Evolutionary conservation across 2,888 invertebrate species (phyloP), one percentile per base, ranked within the genome.

Genomic region (Nebria salina): DNA sequence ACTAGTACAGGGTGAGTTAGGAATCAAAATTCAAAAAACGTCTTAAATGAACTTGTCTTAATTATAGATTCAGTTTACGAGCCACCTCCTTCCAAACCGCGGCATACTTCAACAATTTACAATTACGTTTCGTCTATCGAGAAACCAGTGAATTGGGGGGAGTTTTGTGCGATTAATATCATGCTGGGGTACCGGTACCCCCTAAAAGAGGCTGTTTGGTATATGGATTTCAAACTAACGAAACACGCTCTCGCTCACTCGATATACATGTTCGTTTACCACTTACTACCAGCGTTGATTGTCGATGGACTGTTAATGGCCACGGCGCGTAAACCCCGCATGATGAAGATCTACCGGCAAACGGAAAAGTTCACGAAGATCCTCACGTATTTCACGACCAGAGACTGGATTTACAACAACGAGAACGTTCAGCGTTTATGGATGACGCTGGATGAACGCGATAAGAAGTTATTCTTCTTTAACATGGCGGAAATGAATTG

Each of bases 121-220:
- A 96, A 97, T 89, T 95, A 93, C 87, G 94, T 96, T 2, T 95
- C 96, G 1, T 94, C 95, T 0, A 90, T 91, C 1, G 91, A 94
- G 82, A 95, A 96, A 85, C 92, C 93, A 1, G 89, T 97, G 74
- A 93, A 92, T 0, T 97, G 97, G 97, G 91, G 90, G 0, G 90
- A 93, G 43, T 94, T 95, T 84, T 86, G 89, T 85, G 83, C 86
- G 0, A 87, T 89, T 3, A 91, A 91, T 82, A 82, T 91, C 84
- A 87, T 87, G 13, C 89, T 91, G 81, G 90, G 92, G 0, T 85
- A 89, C 25, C 83, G 87, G 0, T 90, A 90, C 81, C 92, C 92
- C 0, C 87, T 91, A 75, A 89, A 89, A 0, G 89, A 89, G 65
- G 89, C 91, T 13, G 88, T 91, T 0, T 92, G 92, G 92, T 90